Conservation (phyloP, 2,888 invertebrate genomes). For the Cantharis rufa region DNA sequence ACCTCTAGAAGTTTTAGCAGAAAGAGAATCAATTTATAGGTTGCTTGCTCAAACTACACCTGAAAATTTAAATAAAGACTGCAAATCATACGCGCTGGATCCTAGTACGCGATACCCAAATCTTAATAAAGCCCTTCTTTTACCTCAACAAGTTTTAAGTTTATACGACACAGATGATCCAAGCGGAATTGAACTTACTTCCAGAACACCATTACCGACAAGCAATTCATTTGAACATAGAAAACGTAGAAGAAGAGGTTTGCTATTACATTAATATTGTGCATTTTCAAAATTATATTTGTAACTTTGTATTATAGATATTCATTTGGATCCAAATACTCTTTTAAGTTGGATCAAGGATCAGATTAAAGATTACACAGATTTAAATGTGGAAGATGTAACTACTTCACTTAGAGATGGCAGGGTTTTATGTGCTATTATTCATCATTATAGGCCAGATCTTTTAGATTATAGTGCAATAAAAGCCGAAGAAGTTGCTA, state of each 20-base stretch:
- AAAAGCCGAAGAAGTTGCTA: conserved; percentile 65
- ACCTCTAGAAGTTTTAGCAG: conserved; percentile 85
- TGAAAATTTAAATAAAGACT: conserved; percentile 91
- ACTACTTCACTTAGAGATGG: conserved; percentile 72
- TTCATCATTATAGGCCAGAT: conserved; percentile 88
- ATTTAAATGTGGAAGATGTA: conserved; percentile 66
- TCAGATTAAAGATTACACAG: conserved; percentile 68
- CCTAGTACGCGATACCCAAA: conserved; percentile 87
- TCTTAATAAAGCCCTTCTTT: conserved; percentile 74
- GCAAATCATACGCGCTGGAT: conserved; percentile 83
- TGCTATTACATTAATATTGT: not conserved
- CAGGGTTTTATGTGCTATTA: conserved; percentile 71
- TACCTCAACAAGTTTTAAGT: conserved; percentile 74
- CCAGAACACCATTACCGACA: conserved; percentile 38
- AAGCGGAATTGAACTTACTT: conserved; percentile 61
- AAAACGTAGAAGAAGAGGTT: conserved; percentile 68
- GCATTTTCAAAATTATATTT: conserved; percentile 5
- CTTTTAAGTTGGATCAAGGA: conserved; percentile 78
- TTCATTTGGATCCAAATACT: conserved; percentile 74
- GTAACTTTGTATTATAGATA: conserved; percentile 56
- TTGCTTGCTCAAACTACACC: conserved; percentile 91
- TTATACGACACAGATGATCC: conserved; percentile 75
- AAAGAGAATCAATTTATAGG: conserved; percentile 89
- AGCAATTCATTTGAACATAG: conserved; percentile 54
- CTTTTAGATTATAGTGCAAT: conserved; percentile 76